A percentile compares a stretch with the other conserved stretches of the same genome.
phyloP scores from a whole-genome alignment of 2,797 vertebrate species.

The Calcarius lapponicus region DNA sequence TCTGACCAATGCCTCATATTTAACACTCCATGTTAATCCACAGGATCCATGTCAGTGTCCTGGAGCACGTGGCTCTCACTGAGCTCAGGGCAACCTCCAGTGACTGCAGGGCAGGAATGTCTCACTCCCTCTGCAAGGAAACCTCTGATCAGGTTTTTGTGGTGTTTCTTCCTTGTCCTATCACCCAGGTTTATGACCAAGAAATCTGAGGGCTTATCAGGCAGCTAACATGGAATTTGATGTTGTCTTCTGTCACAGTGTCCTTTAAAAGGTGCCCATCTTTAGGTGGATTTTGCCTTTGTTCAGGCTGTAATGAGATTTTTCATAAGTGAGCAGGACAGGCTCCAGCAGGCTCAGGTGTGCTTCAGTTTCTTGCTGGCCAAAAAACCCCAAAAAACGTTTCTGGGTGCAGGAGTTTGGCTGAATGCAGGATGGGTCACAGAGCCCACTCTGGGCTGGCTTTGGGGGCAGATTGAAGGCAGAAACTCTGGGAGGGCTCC shows the following conservation, averaged over 20 bases:
- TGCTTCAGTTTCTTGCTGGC: background rate
- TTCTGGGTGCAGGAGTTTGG: background rate
- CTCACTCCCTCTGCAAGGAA: background rate
- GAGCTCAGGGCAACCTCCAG: background rate
- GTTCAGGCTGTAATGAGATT: background rate
- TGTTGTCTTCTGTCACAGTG: background rate
- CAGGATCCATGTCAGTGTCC: fast-evolving
- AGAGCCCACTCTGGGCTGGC: background rate
- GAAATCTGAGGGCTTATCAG: background rate
- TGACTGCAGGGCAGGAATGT: background rate
- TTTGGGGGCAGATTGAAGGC: background rate
- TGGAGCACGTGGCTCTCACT: fast-evolving
- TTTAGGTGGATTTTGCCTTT: background rate
- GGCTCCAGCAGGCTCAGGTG: background rate
- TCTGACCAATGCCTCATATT: fast-evolving
- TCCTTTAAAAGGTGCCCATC: background rate
- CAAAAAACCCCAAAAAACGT: background rate
- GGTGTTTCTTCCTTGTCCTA: background rate
- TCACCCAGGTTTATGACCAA: background rate
- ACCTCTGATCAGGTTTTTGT: background rate
- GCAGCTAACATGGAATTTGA: background rate
- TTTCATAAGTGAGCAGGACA: background rate
- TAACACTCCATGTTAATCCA: too few species aligned
- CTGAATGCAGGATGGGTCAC: background rate
- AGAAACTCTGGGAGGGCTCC: background rate